phyloP scores from a whole-genome alignment of 2,113 vertebrate genomes.

The Embiotoca jacksoni region DNA sequence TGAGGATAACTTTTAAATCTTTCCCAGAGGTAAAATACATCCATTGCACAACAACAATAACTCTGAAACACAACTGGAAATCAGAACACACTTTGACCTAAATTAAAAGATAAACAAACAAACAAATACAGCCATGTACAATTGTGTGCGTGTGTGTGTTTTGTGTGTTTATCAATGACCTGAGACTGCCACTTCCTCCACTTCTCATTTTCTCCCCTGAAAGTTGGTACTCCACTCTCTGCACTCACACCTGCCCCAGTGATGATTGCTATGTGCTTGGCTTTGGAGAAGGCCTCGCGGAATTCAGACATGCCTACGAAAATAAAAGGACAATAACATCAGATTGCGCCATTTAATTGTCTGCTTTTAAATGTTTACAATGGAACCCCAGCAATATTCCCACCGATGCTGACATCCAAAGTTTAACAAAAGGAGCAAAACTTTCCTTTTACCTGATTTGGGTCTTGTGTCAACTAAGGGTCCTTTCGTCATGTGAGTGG shows the following conservation, averaged over 20 bases:
- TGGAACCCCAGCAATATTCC: not conserved
- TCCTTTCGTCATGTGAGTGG: constrained; percentile 52
- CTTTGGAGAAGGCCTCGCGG: constrained; percentile 90
- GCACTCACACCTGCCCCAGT: constrained; percentile 94
- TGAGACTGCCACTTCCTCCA: constrained; percentile 97
- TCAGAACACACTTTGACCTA: constrained; percentile 31
- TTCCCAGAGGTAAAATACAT: no score
- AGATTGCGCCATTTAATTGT: no score
- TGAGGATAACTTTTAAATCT: not conserved
- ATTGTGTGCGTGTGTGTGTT: not conserved
- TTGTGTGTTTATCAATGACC: constrained; percentile 72
- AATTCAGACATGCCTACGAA: constrained; percentile 90
- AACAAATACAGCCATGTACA: not conserved
- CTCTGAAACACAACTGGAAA: constrained; percentile 35
- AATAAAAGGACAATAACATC: constrained; percentile 3
- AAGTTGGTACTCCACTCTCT: constrained; percentile 94
- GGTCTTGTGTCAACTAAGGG: constrained; percentile 41
- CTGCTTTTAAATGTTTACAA: not conserved
- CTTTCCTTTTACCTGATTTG: constrained; percentile 69
- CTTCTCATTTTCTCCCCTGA: constrained; percentile 90
- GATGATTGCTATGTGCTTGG: constrained; percentile 93
- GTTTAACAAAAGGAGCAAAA: not conserved
- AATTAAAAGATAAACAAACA: not conserved
- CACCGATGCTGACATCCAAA: not conserved
- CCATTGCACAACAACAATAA: no score